A percentile compares a stretch with the other conserved stretches of the same genome.
These are phyloP conservation scores for Peromyscus nudipes DNA, from an alignment of 2,797 vertebrate species.

Conservation along the genomic window DNA sequence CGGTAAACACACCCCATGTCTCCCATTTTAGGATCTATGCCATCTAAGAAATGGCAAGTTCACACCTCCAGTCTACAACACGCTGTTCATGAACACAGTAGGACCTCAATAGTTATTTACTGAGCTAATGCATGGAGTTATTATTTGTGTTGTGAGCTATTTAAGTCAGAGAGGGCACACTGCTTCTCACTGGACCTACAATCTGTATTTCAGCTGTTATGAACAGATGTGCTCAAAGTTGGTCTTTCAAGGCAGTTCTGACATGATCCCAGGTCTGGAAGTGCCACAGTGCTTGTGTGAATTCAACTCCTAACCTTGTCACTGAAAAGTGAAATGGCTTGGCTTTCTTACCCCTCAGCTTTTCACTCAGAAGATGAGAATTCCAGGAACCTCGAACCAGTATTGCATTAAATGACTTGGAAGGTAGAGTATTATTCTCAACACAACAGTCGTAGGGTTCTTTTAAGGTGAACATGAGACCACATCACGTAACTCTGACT, in stretches of 20 bases:
- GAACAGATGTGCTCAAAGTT: neutral
- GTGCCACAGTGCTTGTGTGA: neutral
- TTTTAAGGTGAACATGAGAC: neutral
- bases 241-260: neutral
- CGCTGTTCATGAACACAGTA: neutral
- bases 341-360: neutral
- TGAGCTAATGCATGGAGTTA: neutral
- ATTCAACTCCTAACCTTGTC: constrained; percentile 13
- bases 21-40: neutral
- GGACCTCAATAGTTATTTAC: neutral
- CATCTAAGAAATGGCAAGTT: neutral
- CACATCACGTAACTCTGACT: neutral
- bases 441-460: neutral
- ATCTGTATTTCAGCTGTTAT: neutral
- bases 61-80: neutral
- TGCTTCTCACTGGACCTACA: neutral
- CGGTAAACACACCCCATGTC: neutral
- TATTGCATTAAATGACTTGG: neutral
- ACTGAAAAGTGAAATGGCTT: neutral
- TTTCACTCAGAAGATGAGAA: neutral
- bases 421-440: neutral
- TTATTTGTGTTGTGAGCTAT: neutral
- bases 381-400: neutral
- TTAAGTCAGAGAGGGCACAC: neutral
- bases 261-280: neutral